Percentiles rank a stretch among this genome's conserved stretches.
phyloP scores from a whole-genome alignment of 2,797 vertebrate species.

The Sus cebifrons region DNA sequence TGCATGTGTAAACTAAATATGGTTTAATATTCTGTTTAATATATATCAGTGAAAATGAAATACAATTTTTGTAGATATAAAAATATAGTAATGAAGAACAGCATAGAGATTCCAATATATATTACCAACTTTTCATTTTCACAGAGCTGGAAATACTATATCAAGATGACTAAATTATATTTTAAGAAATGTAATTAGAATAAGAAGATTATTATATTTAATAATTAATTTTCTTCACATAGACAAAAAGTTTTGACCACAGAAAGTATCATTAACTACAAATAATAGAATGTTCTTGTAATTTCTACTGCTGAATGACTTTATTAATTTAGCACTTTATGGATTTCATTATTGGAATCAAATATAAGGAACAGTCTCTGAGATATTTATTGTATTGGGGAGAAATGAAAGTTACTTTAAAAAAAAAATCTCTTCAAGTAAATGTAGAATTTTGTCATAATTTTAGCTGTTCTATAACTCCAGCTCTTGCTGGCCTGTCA shows the following conservation, averaged over 20 bases:
- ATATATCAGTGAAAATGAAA: conserved; percentile 1
- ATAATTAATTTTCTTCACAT: conserved; percentile 83
- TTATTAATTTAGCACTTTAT: conserved; percentile 70
- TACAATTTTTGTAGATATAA: background rate
- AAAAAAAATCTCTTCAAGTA: conserved; percentile 53
- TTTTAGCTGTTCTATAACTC: conserved; percentile 66
- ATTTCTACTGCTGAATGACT: conserved; percentile 72
- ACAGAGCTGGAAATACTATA: conserved; percentile 65
- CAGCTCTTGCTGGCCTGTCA: conserved; percentile 62
- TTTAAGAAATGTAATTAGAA: conserved; percentile 78
- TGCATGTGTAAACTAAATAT: background rate
- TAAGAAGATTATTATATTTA: conserved; percentile 80
- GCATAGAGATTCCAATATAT: background rate
- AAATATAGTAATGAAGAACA: conserved; percentile 13
- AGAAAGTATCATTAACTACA: conserved; percentile 79
- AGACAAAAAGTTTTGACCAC: conserved; percentile 75
- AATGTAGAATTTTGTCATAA: conserved; percentile 15
- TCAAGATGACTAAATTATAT: conserved; percentile 69
- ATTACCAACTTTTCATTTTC: conserved; percentile 70
- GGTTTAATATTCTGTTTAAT: background rate
- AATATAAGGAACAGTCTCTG: conserved; percentile 46
- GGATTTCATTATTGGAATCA: conserved; percentile 78
- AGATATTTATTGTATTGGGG: conserved; percentile 64
- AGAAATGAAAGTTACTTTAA: background rate
- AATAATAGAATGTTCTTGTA: conserved; percentile 54